Evolutionary conservation across 2,888 invertebrate genomes (phyloP).

Genomic region (Sphaerophoria taeniata): DNA sequence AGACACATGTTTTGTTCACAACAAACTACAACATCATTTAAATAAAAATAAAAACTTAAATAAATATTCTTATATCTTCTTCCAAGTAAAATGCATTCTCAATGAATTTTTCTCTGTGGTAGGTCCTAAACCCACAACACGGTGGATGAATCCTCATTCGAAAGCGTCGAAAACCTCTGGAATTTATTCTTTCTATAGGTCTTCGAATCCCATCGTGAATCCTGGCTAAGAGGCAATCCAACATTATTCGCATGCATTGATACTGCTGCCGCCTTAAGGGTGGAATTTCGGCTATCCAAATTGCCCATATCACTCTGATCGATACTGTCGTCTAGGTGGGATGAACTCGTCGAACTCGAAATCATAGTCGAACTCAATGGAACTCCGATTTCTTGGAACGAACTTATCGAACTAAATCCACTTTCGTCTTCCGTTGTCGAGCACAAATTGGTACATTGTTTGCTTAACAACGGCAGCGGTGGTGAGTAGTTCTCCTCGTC

Average conservation of each 20-base stretch:
- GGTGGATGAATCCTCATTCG: slow-evolving; percentile 80
- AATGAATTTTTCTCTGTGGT: slow-evolving; percentile 28
- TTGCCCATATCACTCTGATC: slow-evolving; percentile 64
- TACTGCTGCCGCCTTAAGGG: slow-evolving; percentile 77
- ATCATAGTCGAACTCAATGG: slow-evolving; percentile 83
- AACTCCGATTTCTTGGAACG: slow-evolving; percentile 91
- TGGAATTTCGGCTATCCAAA: slow-evolving; percentile 80
- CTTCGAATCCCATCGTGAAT: slow-evolving; percentile 78
- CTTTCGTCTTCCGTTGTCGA: slow-evolving; percentile 89
- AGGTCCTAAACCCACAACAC: slow-evolving; percentile 80
- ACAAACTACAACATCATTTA: slow-evolving; percentile 45
- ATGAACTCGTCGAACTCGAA: slow-evolving; percentile 60
- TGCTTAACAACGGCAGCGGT: slow-evolving; percentile 60
- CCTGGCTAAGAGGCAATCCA: slow-evolving; percentile 78
- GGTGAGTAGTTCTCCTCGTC: slow-evolving; percentile 79
- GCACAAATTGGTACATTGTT: slow-evolving; percentile 73
- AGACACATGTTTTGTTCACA: neutral
- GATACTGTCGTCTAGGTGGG: slow-evolving; percentile 66
- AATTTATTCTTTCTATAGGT: slow-evolving; percentile 80
- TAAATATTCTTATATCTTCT: slow-evolving; percentile 46
- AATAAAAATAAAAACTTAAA: slow-evolving; percentile 51
- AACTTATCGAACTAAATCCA: slow-evolving; percentile 93
- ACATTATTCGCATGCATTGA: slow-evolving; percentile 75
- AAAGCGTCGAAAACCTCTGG: slow-evolving; percentile 80
- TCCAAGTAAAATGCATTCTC: slow-evolving; percentile 57